A percentile compares a stretch with the other conserved stretches of the same genome.
These are phyloP conservation scores for Phasianus colchicus DNA, from an alignment of 2,113 vertebrate species.

Conservation along the genomic window DNA sequence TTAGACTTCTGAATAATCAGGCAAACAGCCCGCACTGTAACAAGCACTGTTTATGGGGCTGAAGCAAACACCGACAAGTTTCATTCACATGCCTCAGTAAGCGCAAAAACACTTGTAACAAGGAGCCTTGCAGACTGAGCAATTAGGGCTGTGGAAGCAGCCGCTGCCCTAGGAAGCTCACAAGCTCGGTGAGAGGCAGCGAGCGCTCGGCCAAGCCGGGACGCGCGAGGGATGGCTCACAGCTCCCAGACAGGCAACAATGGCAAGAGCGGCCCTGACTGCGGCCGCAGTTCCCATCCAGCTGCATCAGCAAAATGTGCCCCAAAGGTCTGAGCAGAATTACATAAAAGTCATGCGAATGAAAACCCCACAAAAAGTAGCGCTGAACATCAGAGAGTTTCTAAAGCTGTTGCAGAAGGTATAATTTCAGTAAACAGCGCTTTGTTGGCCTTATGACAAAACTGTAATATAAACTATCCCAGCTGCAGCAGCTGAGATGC, in stretches of 20 bases:
- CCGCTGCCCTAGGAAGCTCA: conserved; percentile 21
- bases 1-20: conserved; percentile 38
- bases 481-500: not conserved
- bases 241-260: not conserved
- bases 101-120: conserved; percentile 48
- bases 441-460: not conserved
- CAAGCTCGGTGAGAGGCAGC: not conserved
- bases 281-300: not conserved
- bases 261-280: not conserved
- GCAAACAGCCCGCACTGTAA: conserved; percentile 28
- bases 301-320: not conserved
- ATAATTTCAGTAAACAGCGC: not conserved
- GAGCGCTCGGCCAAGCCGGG: not conserved
- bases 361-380: not conserved
- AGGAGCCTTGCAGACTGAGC: conserved; percentile 39
- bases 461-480: not conserved
- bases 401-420: not conserved
- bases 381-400: not conserved
- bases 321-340: not conserved
- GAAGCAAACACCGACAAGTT: conserved; percentile 52
- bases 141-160: conserved; percentile 56
- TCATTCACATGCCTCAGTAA: conserved; percentile 60
- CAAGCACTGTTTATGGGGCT: conserved; percentile 38
- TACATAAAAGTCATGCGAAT: not conserved
- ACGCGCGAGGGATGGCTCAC: not conserved